A percentile compares a stretch with the other conserved stretches of the same genome.
phyloP scores from a whole-genome alignment of 2,888 invertebrate species.

The Gortyna flavago region DNA sequence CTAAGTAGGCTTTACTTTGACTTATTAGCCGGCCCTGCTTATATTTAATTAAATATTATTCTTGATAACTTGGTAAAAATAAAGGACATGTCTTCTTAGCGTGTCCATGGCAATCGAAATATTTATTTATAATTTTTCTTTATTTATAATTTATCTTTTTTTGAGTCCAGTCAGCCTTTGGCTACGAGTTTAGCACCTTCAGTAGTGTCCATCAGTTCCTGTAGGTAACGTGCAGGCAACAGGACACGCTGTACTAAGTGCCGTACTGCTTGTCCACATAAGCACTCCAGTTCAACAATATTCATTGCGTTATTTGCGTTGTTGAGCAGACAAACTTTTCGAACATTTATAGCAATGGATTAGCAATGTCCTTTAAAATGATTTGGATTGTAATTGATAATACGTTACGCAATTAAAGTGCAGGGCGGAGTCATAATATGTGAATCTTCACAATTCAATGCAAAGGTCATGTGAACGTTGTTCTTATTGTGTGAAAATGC shows the following conservation, averaged over 20 bases:
- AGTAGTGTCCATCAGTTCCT: neutral
- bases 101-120: neutral
- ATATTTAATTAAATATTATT: slow-evolving; percentile 35
- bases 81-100: neutral
- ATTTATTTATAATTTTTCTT: neutral
- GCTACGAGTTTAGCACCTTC: neutral
- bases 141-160: too few relatives aligned
- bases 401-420: too few relatives aligned
- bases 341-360: too few relatives aligned
- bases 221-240: neutral
- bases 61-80: slow-evolving; percentile 7
- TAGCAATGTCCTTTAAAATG: too few relatives aligned
- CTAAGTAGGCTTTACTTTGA: slow-evolving; percentile 48
- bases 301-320: too few relatives aligned
- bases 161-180: neutral
- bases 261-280: neutral
- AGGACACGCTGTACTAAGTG: neutral
- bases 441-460: neutral
- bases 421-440: neutral
- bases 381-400: too few relatives aligned
- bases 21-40: slow-evolving; percentile 29
- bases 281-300: neutral
- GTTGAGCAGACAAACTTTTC: too few relatives aligned
- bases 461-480: neutral
- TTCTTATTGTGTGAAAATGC: too few relatives aligned